A percentile compares a stretch with the other conserved stretches of the same genome.
Conservation (phyloP, 2,797 vertebrate genomes). For the Peromyscus nudipes region DNA sequence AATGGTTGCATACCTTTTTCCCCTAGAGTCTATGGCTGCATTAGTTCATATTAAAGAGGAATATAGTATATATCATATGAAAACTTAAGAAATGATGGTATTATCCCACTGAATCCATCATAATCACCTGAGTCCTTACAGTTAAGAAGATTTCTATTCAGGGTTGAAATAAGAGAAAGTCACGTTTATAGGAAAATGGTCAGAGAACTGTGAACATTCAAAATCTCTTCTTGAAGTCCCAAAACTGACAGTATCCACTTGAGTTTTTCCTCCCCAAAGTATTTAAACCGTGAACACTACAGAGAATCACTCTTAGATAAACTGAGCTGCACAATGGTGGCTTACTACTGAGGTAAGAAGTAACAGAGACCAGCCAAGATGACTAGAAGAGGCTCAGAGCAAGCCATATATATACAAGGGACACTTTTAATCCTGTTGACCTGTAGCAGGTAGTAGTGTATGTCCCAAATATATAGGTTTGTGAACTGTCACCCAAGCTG, state of each 20-base stretch:
- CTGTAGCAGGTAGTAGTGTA: too few species aligned
- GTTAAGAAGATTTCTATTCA: not conserved
- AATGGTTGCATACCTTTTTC: not conserved
- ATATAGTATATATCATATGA: not conserved
- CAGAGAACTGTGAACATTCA: not conserved
- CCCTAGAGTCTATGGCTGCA: accelerated
- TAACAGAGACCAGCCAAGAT: not conserved
- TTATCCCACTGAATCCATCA: not conserved
- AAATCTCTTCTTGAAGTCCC: not conserved
- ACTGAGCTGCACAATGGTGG: not conserved
- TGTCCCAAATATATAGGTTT: too few species aligned
- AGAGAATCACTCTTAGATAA: not conserved
- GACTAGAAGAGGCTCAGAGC: not conserved
- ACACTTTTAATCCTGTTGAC: not conserved
- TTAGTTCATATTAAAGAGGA: not conserved
- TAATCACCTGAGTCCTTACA: not conserved
- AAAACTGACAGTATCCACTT: not conserved
- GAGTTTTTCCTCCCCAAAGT: too few species aligned
- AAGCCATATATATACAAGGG: not conserved
- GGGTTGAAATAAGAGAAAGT: not conserved
- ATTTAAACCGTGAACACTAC: too few species aligned
- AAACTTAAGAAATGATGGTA: not conserved
- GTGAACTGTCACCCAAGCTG: not conserved
- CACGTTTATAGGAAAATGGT: not conserved
- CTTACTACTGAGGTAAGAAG: not conserved